Evolutionary conservation across 2,797 vertebrate genomes (phyloP).

Genomic region (Schizothorax lantsangensis): DNA sequence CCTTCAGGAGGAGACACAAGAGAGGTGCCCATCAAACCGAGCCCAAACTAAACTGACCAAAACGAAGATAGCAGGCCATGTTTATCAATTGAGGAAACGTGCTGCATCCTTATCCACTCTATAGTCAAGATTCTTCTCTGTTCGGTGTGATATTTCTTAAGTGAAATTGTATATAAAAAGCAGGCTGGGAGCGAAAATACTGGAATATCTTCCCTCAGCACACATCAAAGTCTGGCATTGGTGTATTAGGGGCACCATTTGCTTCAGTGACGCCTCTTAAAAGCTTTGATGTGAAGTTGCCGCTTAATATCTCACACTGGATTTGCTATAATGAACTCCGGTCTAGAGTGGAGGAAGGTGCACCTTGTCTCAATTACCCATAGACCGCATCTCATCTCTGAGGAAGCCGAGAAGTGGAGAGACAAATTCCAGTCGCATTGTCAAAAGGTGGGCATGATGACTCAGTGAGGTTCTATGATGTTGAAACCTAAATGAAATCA

Average conservation of each 20-base stretch:
- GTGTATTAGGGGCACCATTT: conserved; percentile 41
- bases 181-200: conserved; percentile 41
- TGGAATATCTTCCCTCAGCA: conserved; percentile 25
- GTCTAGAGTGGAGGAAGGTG: conserved; percentile 57
- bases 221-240: conserved; percentile 48
- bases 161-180: conserved; percentile 14
- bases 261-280: conserved; percentile 21
- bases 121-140: background rate
- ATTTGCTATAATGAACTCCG: conserved; percentile 25
- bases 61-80: conserved; percentile 56
- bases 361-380: conserved; percentile 71
- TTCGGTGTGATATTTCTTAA: background rate
- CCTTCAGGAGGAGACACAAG: conserved; percentile 90
- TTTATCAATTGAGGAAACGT: conserved; percentile 68
- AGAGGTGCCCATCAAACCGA: conserved; percentile 85
- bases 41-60: conserved; percentile 44
- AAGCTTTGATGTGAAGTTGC: conserved; percentile 37
- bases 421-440: conserved; percentile 55
- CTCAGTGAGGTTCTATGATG: conserved; percentile 47
- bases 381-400: conserved; percentile 55
- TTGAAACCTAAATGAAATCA: conserved; percentile 56
- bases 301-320: conserved; percentile 24
- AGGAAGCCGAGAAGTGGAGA: conserved; percentile 51
- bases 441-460: conserved; percentile 59
- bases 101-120: conserved; percentile 21